Percentiles rank a stretch among this genome's conserved stretches.
Evolutionary conservation across 2,797 vertebrate species (phyloP).

Genomic region (Emys orbicularis): DNA sequence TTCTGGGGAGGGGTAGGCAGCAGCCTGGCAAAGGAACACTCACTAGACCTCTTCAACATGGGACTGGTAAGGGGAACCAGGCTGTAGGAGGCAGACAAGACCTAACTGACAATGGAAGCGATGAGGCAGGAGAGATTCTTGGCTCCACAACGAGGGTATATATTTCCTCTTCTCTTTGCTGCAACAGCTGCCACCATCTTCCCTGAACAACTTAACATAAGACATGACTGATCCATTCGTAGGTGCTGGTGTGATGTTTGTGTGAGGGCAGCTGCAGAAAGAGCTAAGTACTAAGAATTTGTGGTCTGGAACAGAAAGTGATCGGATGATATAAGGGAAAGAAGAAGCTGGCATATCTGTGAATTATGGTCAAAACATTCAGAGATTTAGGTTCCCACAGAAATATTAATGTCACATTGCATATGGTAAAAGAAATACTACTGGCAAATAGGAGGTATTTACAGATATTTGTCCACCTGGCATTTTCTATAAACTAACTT

Average conservation of each 20-base stretch:
- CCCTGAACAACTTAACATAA: background rate
- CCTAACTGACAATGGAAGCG: background rate
- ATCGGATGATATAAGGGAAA: background rate
- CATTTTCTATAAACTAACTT: background rate
- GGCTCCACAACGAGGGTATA: background rate
- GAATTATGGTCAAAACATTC: background rate
- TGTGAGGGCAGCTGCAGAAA: no score
- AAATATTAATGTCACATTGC: background rate
- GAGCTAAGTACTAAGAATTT: background rate
- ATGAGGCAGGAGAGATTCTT: background rate
- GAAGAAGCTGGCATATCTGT: background rate
- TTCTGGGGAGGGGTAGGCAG: background rate
- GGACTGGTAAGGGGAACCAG: background rate
- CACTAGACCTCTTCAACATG: background rate
- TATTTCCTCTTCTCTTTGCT: background rate
- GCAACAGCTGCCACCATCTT: background rate
- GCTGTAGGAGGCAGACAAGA: background rate
- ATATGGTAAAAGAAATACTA: background rate
- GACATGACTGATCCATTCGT: background rate
- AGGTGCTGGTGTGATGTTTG: background rate
- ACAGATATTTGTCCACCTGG: background rate
- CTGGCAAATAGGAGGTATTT: background rate
- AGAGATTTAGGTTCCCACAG: background rate
- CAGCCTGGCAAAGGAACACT: background rate
- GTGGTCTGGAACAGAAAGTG: background rate